Evolutionary conservation across 2,888 invertebrate genomes (phyloP).

Genomic region (Hirtodrosophila confusa): DNA sequence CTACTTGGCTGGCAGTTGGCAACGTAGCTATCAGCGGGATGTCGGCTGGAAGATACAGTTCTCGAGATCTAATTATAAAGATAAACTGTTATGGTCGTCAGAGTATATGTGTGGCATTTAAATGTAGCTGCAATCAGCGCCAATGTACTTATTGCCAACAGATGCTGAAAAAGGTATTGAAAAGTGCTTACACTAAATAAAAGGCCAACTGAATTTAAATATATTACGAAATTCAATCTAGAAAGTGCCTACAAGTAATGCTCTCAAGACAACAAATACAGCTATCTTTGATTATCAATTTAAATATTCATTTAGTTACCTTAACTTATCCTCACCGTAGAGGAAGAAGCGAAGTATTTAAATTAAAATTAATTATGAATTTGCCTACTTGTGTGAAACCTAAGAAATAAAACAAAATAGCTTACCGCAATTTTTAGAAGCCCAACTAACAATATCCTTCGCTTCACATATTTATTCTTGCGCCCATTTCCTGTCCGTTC

Average conservation of each 20-base stretch:
- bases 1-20: conserved; percentile 43
- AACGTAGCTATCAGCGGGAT: conserved; percentile 27
- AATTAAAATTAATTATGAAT: too few relatives aligned
- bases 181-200: conserved; percentile 17
- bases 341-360: too few relatives aligned
- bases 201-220: conserved; percentile 23
- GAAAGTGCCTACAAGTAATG: not conserved
- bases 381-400: too few relatives aligned
- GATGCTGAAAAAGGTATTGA: conserved; percentile 21
- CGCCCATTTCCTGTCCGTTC: too few relatives aligned
- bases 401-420: too few relatives aligned
- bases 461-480: too few relatives aligned
- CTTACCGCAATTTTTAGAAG: too few relatives aligned
- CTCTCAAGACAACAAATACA: not conserved
- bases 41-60: conserved; percentile 35
- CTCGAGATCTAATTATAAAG: conserved; percentile 70
- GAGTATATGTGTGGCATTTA: conserved; percentile 55
- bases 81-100: conserved; percentile 52
- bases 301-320: too few relatives aligned
- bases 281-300: too few relatives aligned
- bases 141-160: conserved; percentile 21
- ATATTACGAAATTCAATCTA: conserved; percentile 15
- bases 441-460: too few relatives aligned
- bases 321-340: too few relatives aligned
- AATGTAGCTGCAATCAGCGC: conserved; percentile 42